These are phyloP conservation scores for Phataginus tetradactyla DNA, from an alignment of 2,797 vertebrate species.

Conservation along the genomic window DNA sequence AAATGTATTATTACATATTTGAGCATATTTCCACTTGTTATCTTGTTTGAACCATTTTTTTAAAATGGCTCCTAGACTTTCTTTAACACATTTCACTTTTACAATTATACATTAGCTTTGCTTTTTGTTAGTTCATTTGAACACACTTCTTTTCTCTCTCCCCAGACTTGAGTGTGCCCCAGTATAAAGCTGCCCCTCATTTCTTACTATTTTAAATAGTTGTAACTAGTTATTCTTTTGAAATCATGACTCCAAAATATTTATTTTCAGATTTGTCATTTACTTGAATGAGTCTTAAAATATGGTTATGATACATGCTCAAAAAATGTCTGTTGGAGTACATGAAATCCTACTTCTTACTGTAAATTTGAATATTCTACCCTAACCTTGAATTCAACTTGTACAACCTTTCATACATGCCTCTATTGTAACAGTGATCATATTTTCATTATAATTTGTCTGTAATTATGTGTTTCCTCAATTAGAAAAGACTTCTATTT, in stretches of 20 bases:
- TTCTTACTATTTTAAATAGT: background rate
- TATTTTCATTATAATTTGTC: background rate
- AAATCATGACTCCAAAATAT: slow-evolving; percentile 12
- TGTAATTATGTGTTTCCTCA: background rate
- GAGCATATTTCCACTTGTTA: background rate
- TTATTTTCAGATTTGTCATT: background rate
- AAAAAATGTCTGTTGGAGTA: background rate
- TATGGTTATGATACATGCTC: background rate
- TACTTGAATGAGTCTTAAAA: background rate
- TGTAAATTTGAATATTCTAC: background rate
- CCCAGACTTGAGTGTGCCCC: background rate
- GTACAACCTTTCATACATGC: background rate
- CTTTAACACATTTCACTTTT: background rate
- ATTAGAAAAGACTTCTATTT: background rate
- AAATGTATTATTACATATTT: background rate
- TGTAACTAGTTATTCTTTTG: background rate
- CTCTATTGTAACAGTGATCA: background rate
- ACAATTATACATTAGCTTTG: background rate
- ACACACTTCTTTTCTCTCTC: background rate
- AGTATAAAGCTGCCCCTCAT: background rate
- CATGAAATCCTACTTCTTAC: background rate
- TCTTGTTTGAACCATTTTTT: background rate
- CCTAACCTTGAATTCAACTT: background rate
- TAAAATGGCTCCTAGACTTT: background rate
- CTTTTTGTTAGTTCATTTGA: background rate